Evolutionary conservation across 2,113 vertebrate genomes (phyloP), one percentile per base, ranked within the genome.

Genomic region (Polyodon spathula): DNA sequence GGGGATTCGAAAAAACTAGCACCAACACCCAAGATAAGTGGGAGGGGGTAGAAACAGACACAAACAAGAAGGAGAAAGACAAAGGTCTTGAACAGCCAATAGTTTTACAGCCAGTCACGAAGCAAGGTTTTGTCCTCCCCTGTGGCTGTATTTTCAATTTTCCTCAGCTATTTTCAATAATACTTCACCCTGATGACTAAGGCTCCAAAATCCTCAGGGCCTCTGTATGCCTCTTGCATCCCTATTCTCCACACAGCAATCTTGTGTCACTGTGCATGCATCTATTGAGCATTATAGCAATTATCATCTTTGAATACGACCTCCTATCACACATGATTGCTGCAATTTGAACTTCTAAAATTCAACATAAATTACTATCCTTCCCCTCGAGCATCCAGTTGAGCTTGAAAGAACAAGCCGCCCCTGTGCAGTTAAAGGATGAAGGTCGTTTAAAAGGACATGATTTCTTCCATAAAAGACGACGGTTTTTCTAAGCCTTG

Each of bases 361-460:
- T 69, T 66, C 51, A 68, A 79, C 78, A 67, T 67, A 66, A 80
- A 79, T 71, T 60, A 73, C 62, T 70, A 58, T 63, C 73, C 74
- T 73, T 67, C 51, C 59, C 66, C 67, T 76, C 46, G 77, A 58
- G 71, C 65, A 68, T 40, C 68, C 17, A 54, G 61, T 71, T 76
- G 68, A 68, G 62, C 66, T 71, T 67, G 56, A 74, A 73, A 62
- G 66, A 81, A 56, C 64, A 67, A 75, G 44, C 59, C 58, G 46
- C 69, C 58, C 56, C 65, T 68, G 27, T 54, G 62, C 37, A 66
- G 68, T 60, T 66, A 66, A 75, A 55, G 74, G 61, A 79, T 78
- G 68, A 82, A 85, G 73, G 76, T 78, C 77, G 76, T 59, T 61
- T 8, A 59, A 77, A 77, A 84, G 70, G 77, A 81, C 62, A 63